phyloP scores from a whole-genome alignment of 2,888 invertebrate species.

The Cantharis rustica region DNA sequence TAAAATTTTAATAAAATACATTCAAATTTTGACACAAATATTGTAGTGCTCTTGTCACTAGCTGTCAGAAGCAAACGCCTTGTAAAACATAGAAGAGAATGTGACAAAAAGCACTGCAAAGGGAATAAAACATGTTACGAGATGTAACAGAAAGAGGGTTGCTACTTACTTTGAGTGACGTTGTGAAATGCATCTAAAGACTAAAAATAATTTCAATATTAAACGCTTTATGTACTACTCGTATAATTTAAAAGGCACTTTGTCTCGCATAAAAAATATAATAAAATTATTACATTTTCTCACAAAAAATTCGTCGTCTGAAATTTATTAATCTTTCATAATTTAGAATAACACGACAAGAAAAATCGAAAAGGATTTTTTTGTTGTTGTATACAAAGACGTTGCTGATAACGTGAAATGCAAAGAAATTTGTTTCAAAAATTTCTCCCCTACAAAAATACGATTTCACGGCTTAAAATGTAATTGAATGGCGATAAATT shows the following conservation, averaged over 20 bases:
- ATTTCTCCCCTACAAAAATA: background rate
- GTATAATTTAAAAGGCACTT: background rate
- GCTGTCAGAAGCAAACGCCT: slow-evolving; percentile 32
- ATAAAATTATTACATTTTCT: background rate
- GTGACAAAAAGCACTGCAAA: slow-evolving; percentile 30
- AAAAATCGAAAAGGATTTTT: background rate
- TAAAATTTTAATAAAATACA: background rate
- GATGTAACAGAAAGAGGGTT: slow-evolving; percentile 23
- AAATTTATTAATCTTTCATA: background rate
- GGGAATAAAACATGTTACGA: slow-evolving; percentile 31
- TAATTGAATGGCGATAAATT: background rate
- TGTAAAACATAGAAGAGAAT: slow-evolving; percentile 29
- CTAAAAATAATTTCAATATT: slow-evolving; percentile 22
- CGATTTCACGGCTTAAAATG: slow-evolving; percentile 1
- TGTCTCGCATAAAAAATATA: background rate
- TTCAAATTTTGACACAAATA: slow-evolving; percentile 11
- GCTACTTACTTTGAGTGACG: slow-evolving; percentile 18
- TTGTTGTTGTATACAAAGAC: background rate
- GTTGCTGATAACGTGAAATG: slow-evolving; percentile 35
- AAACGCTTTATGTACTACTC: background rate
- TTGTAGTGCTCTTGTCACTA: slow-evolving; percentile 32
- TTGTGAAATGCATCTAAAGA: slow-evolving; percentile 19
- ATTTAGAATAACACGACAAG: background rate
- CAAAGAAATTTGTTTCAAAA: slow-evolving; percentile 27
- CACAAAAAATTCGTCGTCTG: background rate